Percentiles rank a stretch among this genome's conserved stretches.
Evolutionary conservation across 2,797 vertebrate genomes (phyloP).

Genomic region (Enteromius viviparus): DNA sequence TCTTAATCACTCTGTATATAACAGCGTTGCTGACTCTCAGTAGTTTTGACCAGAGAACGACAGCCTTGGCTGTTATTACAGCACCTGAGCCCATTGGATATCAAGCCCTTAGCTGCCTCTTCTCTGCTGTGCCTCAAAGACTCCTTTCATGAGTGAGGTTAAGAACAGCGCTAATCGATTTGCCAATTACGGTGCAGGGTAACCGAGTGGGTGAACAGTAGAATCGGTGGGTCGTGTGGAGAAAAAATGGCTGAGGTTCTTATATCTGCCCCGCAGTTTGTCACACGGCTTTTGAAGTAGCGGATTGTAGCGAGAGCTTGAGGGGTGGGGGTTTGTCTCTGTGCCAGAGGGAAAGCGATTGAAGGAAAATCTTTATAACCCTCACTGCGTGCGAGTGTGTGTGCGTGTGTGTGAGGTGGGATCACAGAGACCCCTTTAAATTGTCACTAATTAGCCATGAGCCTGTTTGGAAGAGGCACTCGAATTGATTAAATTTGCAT

Average conservation of each 20-base stretch:
- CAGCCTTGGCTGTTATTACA: slow-evolving; percentile 48
- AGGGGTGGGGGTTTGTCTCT: slow-evolving; percentile 69
- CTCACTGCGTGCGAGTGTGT: slow-evolving; percentile 63
- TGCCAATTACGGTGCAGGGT: slow-evolving; percentile 69
- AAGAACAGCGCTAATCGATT: slow-evolving; percentile 78
- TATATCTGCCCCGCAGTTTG: slow-evolving; percentile 74
- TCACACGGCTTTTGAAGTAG: slow-evolving; percentile 80
- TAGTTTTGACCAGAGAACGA: slow-evolving; percentile 35
- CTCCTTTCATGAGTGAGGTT: slow-evolving; percentile 65
- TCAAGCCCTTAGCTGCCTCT: slow-evolving; percentile 56
- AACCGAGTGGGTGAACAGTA: slow-evolving; percentile 61
- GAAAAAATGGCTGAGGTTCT: slow-evolving; percentile 63
- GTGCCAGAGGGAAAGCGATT: slow-evolving; percentile 77
- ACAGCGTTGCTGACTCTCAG: not conserved
- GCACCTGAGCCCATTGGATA: slow-evolving; percentile 59
- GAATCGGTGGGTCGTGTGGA: slow-evolving; percentile 65
- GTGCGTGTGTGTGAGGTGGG: slow-evolving; percentile 73
- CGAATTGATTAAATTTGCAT: slow-evolving; percentile 90
- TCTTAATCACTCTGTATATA: slow-evolving; percentile 21
- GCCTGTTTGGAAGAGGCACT: slow-evolving; percentile 81
- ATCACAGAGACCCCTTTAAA: slow-evolving; percentile 83
- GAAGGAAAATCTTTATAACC: slow-evolving; percentile 81
- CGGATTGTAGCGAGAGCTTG: slow-evolving; percentile 69
- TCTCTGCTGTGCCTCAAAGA: slow-evolving; percentile 60
- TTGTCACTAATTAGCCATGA: slow-evolving; percentile 83